Evolutionary conservation across 2,888 invertebrate species (phyloP).

Genomic region (Philereme vetulata): DNA sequence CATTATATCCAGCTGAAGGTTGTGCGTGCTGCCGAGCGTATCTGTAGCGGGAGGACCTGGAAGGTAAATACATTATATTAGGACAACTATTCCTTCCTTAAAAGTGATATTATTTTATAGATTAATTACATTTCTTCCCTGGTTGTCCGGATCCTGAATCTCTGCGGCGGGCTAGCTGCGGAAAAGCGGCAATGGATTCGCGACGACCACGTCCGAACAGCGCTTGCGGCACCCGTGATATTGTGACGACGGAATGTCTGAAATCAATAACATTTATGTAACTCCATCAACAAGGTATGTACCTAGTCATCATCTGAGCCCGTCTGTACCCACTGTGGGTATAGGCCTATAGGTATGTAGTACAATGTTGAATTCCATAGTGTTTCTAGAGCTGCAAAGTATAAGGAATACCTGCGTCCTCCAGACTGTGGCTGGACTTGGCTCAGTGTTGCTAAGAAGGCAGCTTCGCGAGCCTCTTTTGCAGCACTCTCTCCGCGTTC

Average conservation of each 20-base stretch:
- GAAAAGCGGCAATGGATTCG: conserved; percentile 92
- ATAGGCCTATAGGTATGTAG: too few relatives aligned
- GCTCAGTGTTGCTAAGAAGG: conserved; percentile 92
- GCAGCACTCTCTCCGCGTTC: conserved; percentile 91
- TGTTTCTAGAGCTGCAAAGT: not conserved
- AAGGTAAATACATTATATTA: conserved; percentile 33
- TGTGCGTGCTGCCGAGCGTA: conserved; percentile 90
- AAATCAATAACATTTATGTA: conserved; percentile 29
- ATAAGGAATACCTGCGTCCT: conserved; percentile 80
- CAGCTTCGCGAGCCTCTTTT: conserved; percentile 90
- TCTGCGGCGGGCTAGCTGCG: conserved; percentile 79
- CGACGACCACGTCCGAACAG: conserved; percentile 90
- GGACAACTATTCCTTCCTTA: not conserved
- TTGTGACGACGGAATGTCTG: conserved; percentile 94
- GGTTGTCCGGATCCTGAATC: conserved; percentile 59
- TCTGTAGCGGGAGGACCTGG: conserved; percentile 89
- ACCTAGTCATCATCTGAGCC: too few relatives aligned
- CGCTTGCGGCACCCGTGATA: conserved; percentile 90
- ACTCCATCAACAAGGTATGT: not conserved
- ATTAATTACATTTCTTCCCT: conserved; percentile 72
- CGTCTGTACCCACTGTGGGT: too few relatives aligned
- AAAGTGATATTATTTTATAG: not conserved
- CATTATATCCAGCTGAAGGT: conserved; percentile 93
- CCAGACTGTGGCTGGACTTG: conserved; percentile 89
- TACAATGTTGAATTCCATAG: not conserved